These are phyloP conservation scores for Drosophila obscura DNA, from an alignment of 1,140 invertebrate species.

Conservation along the genomic window DNA sequence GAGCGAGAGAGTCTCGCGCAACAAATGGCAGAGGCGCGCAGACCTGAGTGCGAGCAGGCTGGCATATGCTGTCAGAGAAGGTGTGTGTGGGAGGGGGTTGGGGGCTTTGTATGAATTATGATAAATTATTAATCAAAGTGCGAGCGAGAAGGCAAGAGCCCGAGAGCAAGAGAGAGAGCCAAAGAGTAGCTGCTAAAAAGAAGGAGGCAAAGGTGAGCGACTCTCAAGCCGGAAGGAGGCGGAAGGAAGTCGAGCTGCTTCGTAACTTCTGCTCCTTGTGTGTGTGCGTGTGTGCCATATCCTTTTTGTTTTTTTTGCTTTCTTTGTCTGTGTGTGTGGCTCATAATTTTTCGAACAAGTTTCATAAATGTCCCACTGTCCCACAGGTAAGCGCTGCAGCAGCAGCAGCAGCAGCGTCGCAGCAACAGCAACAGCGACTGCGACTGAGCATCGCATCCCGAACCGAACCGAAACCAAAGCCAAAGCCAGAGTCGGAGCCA, in stretches of 20 bases:
- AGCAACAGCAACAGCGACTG: slow-evolving; percentile 17
- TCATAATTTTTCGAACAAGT: slow-evolving; percentile 82
- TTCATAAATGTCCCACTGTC: slow-evolving; percentile 73
- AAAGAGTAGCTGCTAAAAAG: slow-evolving; percentile 45
- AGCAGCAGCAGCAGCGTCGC: neutral
- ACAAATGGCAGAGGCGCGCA: slow-evolving; percentile 50
- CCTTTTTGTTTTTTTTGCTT: slow-evolving; percentile 9
- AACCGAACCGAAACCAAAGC: neutral
- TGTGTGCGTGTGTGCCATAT: neutral
- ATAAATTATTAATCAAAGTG: slow-evolving; percentile 81
- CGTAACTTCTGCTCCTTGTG: slow-evolving; percentile 14
- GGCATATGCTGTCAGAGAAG: slow-evolving; percentile 49
- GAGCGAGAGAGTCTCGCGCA: slow-evolving; percentile 21
- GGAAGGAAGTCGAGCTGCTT: slow-evolving; percentile 64
- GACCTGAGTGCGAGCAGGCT: slow-evolving; percentile 56
- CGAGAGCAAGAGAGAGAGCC: slow-evolving; percentile 17
- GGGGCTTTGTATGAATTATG: slow-evolving; percentile 82
- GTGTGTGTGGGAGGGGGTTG: slow-evolving; percentile 34
- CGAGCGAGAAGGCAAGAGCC: slow-evolving; percentile 26
- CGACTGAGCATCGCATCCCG: slow-evolving; percentile 52
- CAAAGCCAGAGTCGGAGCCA: slow-evolving; percentile 5
- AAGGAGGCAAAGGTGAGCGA: slow-evolving; percentile 68
- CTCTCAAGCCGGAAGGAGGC: slow-evolving; percentile 33
- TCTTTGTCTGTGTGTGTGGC: slow-evolving; percentile 35
- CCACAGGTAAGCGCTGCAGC: slow-evolving; percentile 60